These are phyloP conservation scores for Protonemura montana DNA, from an alignment of 2,888 invertebrate genomes.

Conservation along the genomic window DNA sequence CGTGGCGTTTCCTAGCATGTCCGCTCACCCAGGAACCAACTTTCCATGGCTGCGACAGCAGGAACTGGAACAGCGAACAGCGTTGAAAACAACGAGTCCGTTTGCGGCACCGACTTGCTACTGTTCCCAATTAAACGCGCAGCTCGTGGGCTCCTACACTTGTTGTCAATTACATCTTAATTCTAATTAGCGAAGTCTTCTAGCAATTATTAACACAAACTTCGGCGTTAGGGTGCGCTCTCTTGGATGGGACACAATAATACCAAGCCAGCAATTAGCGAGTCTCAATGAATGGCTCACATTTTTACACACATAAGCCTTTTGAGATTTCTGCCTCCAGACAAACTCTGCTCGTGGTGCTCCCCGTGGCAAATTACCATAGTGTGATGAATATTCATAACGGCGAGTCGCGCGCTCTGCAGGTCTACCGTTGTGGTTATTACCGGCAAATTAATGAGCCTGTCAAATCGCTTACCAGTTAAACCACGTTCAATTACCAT, in stretches of 20 bases:
- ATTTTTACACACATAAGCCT: not conserved
- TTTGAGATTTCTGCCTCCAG: not conserved
- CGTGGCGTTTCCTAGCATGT: not conserved
- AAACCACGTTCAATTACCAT: not conserved
- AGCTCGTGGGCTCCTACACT: not conserved
- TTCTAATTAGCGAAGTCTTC: not conserved
- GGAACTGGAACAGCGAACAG: too few relatives aligned
- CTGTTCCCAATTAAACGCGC: not conserved
- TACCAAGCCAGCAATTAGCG: not conserved
- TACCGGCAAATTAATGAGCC: constrained; percentile 29
- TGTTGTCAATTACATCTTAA: constrained; percentile 7
- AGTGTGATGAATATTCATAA: constrained; percentile 33
- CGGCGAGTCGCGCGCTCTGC: not conserved
- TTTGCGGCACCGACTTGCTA: too few relatives aligned
- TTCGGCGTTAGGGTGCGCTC: not conserved
- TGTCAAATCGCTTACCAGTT: constrained; percentile 37
- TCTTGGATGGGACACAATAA: not conserved
- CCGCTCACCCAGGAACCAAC: too few relatives aligned
- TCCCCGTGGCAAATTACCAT: constrained; percentile 18
- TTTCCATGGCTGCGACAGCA: too few relatives aligned
- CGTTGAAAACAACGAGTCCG: too few relatives aligned
- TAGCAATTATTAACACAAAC: not conserved
- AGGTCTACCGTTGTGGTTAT: not conserved
- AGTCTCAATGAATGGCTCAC: not conserved
- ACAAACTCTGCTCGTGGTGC: not conserved